These are phyloP conservation scores for Tinea pellionella DNA, from an alignment of 2,888 invertebrate genomes.

Conservation along the genomic window DNA sequence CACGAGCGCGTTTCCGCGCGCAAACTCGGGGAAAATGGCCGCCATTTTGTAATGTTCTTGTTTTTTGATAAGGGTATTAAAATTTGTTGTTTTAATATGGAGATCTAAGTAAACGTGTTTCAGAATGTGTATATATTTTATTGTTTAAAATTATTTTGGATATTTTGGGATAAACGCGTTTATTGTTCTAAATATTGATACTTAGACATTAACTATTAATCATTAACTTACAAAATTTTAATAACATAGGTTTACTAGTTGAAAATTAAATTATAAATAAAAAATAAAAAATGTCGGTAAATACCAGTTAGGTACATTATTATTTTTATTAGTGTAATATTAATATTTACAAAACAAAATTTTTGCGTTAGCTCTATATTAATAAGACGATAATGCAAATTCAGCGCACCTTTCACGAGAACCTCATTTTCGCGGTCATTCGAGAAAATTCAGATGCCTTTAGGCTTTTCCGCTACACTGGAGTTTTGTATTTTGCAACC, in stretches of 20 bases:
- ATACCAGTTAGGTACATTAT: no score
- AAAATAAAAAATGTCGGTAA: no score
- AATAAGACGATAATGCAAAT: constrained; percentile 55
- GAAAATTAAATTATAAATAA: no score
- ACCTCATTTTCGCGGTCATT: constrained; percentile 39
- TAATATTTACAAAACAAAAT: not conserved
- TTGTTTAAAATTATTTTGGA: no score
- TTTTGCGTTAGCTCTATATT: constrained; percentile 40
- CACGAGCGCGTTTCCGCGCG: constrained; percentile 59
- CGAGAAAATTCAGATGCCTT: constrained; percentile 35
- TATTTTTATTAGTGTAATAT: no score
- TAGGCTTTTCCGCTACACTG: constrained; percentile 6
- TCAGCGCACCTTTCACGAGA: constrained; percentile 34
- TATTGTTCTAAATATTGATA: no score
- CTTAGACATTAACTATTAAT: no score
- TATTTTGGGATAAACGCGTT: no score
- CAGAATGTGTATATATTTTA: not conserved
- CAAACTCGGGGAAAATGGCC: constrained; percentile 61
- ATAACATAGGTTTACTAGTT: no score
- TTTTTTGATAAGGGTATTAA: constrained; percentile 70
- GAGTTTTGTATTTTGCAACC: constrained; percentile 10
- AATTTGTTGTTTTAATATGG: constrained; percentile 25
- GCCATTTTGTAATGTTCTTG: constrained; percentile 69
- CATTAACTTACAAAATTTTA: no score
- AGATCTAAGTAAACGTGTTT: not conserved